These are phyloP conservation scores for Clistopyga incitator DNA, from an alignment of 2,888 invertebrate genomes.

Conservation along the genomic window DNA sequence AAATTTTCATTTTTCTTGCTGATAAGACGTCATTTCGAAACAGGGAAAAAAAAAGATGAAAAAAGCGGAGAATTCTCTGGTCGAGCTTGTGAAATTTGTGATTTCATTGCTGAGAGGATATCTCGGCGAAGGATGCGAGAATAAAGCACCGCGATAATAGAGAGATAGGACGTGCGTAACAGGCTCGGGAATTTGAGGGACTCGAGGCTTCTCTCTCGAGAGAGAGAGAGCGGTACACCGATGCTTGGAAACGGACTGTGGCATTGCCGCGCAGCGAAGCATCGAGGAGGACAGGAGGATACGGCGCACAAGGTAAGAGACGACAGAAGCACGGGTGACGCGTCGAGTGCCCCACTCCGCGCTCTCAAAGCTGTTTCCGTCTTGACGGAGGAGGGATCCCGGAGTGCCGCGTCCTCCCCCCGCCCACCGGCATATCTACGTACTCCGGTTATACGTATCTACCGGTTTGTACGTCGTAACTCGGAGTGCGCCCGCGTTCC, in stretches of 20 bases:
- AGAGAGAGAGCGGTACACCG: slow-evolving; percentile 16
- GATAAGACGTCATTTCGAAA: too few species aligned
- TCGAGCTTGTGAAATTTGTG: too few species aligned
- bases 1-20: too few species aligned
- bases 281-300: slow-evolving; percentile 52
- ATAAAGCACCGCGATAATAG: neutral
- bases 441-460: slow-evolving; percentile 39
- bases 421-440: slow-evolving; percentile 38
- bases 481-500: slow-evolving; percentile 8
- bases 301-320: slow-evolving; percentile 51
- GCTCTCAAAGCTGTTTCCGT: slow-evolving; percentile 79
- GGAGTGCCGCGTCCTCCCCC: slow-evolving; percentile 67
- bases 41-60: too few species aligned
- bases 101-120: too few species aligned
- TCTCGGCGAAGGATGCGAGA: slow-evolving; percentile 25
- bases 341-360: slow-evolving; percentile 79
- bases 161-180: neutral
- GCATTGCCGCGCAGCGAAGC: slow-evolving; percentile 64
- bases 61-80: too few species aligned
- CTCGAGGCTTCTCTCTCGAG: slow-evolving; percentile 38
- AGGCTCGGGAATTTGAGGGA: slow-evolving; percentile 43
- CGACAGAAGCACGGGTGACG: slow-evolving; percentile 71
- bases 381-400: slow-evolving; percentile 68
- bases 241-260: slow-evolving; percentile 46
- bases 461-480: neutral